phyloP scores from a whole-genome alignment of 2,113 vertebrate genomes.

The Grammomys surdaster region DNA sequence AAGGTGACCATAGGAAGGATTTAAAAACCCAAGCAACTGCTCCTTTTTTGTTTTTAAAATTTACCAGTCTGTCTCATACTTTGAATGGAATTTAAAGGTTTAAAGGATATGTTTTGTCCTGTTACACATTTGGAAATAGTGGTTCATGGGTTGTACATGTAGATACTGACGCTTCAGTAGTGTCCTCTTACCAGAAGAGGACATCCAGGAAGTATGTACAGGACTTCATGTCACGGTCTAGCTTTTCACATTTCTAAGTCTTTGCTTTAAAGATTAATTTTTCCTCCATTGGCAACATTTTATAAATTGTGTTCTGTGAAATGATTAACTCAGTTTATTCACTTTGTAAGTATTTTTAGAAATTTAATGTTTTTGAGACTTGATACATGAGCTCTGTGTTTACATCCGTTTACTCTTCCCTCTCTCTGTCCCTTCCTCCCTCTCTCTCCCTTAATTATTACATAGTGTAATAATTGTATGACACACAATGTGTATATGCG shows the following conservation, averaged over 20 bases:
- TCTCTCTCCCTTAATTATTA: neutral
- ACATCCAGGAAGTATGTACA: neutral
- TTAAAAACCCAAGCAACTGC: neutral
- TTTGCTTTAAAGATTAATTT: constrained; percentile 5
- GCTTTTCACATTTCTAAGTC: constrained; percentile 29
- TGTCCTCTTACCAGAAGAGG: neutral
- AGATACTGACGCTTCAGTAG: neutral
- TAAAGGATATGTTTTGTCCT: constrained; percentile 7
- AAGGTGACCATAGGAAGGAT: neutral
- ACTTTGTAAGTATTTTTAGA: neutral
- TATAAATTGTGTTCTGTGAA: neutral
- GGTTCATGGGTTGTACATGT: neutral
- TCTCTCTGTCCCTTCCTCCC: neutral
- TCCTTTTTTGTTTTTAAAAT: constrained; percentile 17
- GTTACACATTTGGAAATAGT: neutral
- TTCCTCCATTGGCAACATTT: neutral
- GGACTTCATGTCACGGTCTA: neutral
- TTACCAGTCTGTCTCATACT: neutral
- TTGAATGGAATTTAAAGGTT: constrained; percentile 26
- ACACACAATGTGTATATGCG: neutral
- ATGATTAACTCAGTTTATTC: neutral
- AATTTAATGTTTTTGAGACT: neutral
- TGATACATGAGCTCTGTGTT: neutral
- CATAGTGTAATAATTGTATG: neutral
- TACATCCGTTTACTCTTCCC: neutral